A percentile compares a stretch with the other conserved stretches of the same genome.
Evolutionary conservation across 2,888 invertebrate species (phyloP).

Genomic region (Odontocerum albicorne): DNA sequence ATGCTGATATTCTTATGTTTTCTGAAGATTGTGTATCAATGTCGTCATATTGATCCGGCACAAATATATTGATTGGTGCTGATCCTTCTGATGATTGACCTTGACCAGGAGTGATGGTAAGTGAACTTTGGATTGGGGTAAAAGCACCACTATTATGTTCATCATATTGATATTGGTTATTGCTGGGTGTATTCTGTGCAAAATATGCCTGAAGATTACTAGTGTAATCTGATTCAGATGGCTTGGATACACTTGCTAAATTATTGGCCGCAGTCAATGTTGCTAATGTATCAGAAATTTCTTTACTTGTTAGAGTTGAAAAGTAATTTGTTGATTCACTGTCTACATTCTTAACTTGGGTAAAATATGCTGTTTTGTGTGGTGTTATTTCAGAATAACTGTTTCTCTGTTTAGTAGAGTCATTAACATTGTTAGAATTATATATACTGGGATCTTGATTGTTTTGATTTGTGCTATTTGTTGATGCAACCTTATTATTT

Average conservation of each 20-base stretch:
- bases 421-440: too few species aligned
- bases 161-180: slow-evolving; percentile 42
- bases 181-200: slow-evolving; percentile 42
- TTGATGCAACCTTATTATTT: slow-evolving; percentile 41
- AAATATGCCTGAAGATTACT: slow-evolving; percentile 43
- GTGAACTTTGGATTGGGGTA: slow-evolving; percentile 46
- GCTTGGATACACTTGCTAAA: slow-evolving; percentile 43
- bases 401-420: too few species aligned
- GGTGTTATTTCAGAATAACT: slow-evolving; percentile 35
- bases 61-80: slow-evolving; percentile 59
- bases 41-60: slow-evolving; percentile 43
- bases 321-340: slow-evolving; percentile 53
- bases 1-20: slow-evolving; percentile 31
- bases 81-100: slow-evolving; percentile 50
- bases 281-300: slow-evolving; percentile 62
- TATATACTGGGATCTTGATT: too few species aligned
- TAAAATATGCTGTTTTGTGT: slow-evolving; percentile 48
- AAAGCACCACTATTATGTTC: slow-evolving; percentile 45
- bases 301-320: slow-evolving; percentile 62
- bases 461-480: slow-evolving; percentile 31
- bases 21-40: slow-evolving; percentile 37
- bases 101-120: slow-evolving; percentile 46
- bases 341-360: slow-evolving; percentile 51
- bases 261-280: slow-evolving; percentile 61
- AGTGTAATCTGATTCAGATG: slow-evolving; percentile 39